Base-by-base conservation (phyloP, 2,113 vertebrate species). In the Hoplias malabaricus region DNA sequence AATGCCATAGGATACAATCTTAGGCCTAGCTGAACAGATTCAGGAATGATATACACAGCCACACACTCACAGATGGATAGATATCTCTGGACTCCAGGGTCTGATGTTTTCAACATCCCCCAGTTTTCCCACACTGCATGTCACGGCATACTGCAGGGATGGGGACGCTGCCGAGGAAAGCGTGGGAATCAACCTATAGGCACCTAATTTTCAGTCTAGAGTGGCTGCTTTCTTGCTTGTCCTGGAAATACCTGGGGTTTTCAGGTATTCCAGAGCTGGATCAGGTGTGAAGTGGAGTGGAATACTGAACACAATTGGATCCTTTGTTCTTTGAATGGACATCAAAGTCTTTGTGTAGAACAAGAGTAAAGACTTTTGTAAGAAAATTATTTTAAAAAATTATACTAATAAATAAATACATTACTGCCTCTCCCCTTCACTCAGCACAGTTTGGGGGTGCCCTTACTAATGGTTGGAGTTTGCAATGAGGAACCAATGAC, bases 1-100 rank as follows among this genome's bases (percentile, higher is more conserved):
- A 50, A 33, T 40, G 42, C 33, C 43, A 19, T 53, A 31, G 19
- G n/a, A 73, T 59, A 43, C 54, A 27, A 23, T 9, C 8, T 62
- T 75, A 40, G 19, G 33, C 46, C 34, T 42, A 16, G n/a, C 33
- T 29, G 46, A 65, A 38, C 61, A 75, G 73, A 50, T 34, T 62
- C 56, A 25, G 27, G 38, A 27, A 62, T n/a, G 11, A 25, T 14
- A 29, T 43, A 53, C 48, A 9, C 46, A 27, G 27, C 50, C 73
- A 66, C 21, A 33, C 10, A 33, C 40, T 46, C 29, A 25, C 71
- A 75, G 73, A 65, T 75, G 73, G 59, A 27, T 53, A 40, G 73
- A 75, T 66, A 66, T 38, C 19, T 5, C 61, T 66, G 14, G 42
- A 65, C 43, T 53, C 73, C 27, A 21, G 73, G 43, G 43, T 29